Conservation (phyloP, 2,797 vertebrate genomes). For the Macropodus opercularis region DNA sequence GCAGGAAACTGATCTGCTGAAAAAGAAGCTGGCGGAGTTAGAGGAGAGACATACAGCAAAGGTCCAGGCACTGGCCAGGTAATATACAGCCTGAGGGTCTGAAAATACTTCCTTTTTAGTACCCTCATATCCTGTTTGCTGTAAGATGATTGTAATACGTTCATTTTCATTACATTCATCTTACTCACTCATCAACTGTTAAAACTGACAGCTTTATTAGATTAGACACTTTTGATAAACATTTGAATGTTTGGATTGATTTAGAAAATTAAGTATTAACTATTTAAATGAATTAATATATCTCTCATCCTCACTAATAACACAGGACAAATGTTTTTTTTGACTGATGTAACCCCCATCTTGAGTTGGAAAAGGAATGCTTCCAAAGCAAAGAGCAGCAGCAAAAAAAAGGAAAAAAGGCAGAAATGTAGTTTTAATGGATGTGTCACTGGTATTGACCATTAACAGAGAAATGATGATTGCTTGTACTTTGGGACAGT, state of each 20-base stretch:
- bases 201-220: background rate
- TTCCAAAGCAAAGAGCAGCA: background rate
- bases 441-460: slow-evolving; percentile 14
- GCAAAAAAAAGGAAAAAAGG: slow-evolving; percentile 7
- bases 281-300: too few relatives aligned
- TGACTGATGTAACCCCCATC: background rate
- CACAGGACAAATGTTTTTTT: background rate
- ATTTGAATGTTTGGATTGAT: background rate
- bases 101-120: fast-evolving
- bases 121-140: background rate
- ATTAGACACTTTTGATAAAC: too few relatives aligned
- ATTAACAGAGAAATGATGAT: slow-evolving; percentile 15
- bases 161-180: too few relatives aligned
- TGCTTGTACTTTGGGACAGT: background rate
- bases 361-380: background rate
- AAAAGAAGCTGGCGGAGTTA: slow-evolving; percentile 87
- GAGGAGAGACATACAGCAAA: slow-evolving; percentile 91
- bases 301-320: background rate
- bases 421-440: slow-evolving; percentile 8
- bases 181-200: background rate
- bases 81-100: slow-evolving; percentile 22
- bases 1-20: slow-evolving; percentile 89
- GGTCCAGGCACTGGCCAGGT: slow-evolving; percentile 94
- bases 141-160: too few relatives aligned
- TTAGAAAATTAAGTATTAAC: background rate